Evolutionary conservation across 2,797 vertebrate species (phyloP).

Genomic region (Ambastaia sidthimunki): DNA sequence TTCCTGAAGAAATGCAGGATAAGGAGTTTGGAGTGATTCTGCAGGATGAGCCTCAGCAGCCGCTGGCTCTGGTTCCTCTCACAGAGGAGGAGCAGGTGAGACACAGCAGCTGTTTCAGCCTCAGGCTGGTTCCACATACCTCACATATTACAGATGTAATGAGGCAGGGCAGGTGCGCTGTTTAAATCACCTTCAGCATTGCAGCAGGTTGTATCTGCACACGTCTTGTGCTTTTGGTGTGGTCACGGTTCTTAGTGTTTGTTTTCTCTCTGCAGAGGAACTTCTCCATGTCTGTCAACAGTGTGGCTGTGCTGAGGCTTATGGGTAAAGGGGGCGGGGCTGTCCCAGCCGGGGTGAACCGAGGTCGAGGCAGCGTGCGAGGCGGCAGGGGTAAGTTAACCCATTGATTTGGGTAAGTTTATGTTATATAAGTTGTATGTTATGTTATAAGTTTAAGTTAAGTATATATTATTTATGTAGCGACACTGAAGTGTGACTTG

Average conservation of each 20-base stretch:
- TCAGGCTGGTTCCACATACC: conserved; percentile 1
- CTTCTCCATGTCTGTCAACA: conserved; percentile 96
- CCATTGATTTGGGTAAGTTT: conserved; percentile 13
- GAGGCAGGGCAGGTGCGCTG: background rate
- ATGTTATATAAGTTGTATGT: too few relatives aligned
- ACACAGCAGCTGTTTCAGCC: conserved; percentile 22
- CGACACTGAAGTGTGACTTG: conserved; percentile 21
- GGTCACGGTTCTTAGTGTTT: background rate
- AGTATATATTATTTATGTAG: background rate
- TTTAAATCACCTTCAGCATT: background rate
- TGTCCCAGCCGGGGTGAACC: conserved; percentile 78
- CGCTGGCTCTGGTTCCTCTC: conserved; percentile 88
- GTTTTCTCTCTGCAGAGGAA: conserved; percentile 81
- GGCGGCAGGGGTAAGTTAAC: conserved; percentile 85
- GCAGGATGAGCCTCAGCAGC: conserved; percentile 90
- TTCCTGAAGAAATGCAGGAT: conserved; percentile 93
- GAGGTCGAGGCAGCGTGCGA: conserved; percentile 86
- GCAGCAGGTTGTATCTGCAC: background rate
- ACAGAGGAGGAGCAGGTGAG: conserved; percentile 94
- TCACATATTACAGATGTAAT: background rate
- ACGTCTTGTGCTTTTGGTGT: background rate
- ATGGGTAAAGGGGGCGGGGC: conserved; percentile 88
- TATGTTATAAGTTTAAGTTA: too few relatives aligned
- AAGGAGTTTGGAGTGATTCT: conserved; percentile 92
- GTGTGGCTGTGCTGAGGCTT: conserved; percentile 91